Conservation (phyloP, 2,113 vertebrate species). For the Peromyscus californicus region DNA sequence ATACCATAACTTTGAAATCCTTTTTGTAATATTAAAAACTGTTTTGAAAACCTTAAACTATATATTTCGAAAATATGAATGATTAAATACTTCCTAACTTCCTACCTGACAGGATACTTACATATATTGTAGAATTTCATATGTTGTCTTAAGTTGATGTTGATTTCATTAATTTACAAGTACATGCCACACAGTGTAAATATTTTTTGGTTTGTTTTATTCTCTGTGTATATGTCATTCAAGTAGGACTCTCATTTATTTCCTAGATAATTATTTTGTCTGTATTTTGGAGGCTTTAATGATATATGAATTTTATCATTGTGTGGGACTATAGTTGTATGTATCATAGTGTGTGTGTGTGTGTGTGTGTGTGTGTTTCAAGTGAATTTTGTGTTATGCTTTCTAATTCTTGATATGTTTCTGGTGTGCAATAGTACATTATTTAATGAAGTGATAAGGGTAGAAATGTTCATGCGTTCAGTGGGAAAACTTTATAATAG, state of each 20-base stretch:
- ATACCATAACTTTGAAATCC: conserved; percentile 38
- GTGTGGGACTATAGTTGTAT: conserved; percentile 29
- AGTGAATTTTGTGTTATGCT: conserved; percentile 45
- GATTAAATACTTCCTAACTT: conserved; percentile 18
- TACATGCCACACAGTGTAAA: background rate
- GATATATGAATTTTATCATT: conserved; percentile 33
- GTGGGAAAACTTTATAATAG: background rate
- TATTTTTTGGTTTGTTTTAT: conserved; percentile 27
- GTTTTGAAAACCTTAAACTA: conserved; percentile 27
- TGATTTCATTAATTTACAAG: conserved; percentile 46
- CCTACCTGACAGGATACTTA: background rate
- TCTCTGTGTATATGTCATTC: background rate
- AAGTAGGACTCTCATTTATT: background rate
- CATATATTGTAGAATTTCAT: conserved; percentile 20
- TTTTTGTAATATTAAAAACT: conserved; percentile 61
- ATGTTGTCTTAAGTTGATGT: conserved; percentile 40
- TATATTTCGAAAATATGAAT: conserved; percentile 43
- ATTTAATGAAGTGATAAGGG: background rate
- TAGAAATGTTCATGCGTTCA: conserved; percentile 43
- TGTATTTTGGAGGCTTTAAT: conserved; percentile 42
- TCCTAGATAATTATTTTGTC: conserved; percentile 56
- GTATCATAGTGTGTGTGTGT: background rate
- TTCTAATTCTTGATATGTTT: conserved; percentile 61
- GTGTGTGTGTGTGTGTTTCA: background rate
- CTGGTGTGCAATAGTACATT: conserved; percentile 18